Evolutionary conservation across 2,113 vertebrate genomes (phyloP).

Genomic region (Lanius collurio): DNA sequence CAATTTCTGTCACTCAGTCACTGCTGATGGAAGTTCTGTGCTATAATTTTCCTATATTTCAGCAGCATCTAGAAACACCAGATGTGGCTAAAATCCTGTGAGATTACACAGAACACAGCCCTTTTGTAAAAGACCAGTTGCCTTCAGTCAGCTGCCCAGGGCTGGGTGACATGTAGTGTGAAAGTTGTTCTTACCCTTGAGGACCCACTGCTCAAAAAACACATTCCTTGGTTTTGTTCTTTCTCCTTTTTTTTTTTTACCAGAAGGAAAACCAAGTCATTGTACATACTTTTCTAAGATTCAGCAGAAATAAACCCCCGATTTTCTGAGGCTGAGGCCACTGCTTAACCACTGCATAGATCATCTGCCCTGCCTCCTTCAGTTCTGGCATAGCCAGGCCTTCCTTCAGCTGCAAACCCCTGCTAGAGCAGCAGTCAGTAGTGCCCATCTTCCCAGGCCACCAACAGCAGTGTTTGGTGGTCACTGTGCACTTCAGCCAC

Average conservation of each 20-base stretch:
- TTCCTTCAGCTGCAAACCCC: neutral
- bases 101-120: neutral
- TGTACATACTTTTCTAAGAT: neutral
- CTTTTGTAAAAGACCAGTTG: neutral
- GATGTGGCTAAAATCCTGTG: neutral
- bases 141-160: neutral
- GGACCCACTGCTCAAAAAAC: neutral
- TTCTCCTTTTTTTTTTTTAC: neutral
- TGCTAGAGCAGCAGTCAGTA: accelerated
- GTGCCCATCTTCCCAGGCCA: neutral
- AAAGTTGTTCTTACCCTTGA: neutral
- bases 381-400: accelerated
- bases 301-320: neutral
- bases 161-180: neutral
- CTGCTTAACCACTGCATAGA: neutral
- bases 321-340: neutral
- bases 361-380: neutral
- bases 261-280: neutral
- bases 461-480: accelerated
- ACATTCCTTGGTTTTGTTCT: neutral
- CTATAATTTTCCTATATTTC: neutral
- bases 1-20: neutral
- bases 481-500: too few relatives aligned
- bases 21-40: neutral
- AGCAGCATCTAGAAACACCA: constrained; percentile 32